Base-by-base conservation (phyloP, 2,888 invertebrate species). In the Esperia sulphurella region DNA sequence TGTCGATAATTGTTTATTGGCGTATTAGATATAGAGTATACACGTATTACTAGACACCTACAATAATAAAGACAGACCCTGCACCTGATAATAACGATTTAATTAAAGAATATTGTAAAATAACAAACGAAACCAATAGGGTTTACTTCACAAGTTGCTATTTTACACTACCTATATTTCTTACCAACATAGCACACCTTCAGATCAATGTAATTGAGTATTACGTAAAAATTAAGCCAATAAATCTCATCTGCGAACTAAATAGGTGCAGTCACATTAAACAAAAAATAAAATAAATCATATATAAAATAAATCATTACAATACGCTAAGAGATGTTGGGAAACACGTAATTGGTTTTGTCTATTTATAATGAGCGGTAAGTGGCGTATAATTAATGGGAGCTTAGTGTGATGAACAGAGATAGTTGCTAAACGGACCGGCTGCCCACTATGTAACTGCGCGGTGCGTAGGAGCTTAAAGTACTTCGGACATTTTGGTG, bases 281-380 rank as follows among this genome's bases (percentile, higher is more conserved):
- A 68, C 65, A 65, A 68, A 71, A 71, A 64, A 54, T 39, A 46
- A 68, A 72, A 83, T 83, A 79, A 83, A 84, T 82, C 80, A 80
- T 63, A 54, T 50, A n/a, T n/a, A n/a, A n/a, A 50, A 50, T 50
- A 55, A n/a, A 54, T 59, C 66, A 56, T 59, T 60, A 51, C 45
- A 39, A 45, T 48, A 42, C 14, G 38, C 40, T 13, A 14, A 46
- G 55, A 45, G 28, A 48, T 58, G 59, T 79, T 73, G 71, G 75
- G 74, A 69, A 72, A 77, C 61, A 60, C 57, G 64, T 79, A 81
- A 81, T 81, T 79, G 80, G 79, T 78, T 77, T 75, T 73, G 78
- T 80, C 83, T 80, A 77, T 79, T 76, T 77, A 78, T 85, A 86
- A 87, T 83, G 79, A 78, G 79, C 61, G 69, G 72, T 81, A 80